Percentiles rank a stretch among this genome's conserved stretches.
Conservation (phyloP, 2,113 vertebrate species). For the Miniopterus natalensis region DNA sequence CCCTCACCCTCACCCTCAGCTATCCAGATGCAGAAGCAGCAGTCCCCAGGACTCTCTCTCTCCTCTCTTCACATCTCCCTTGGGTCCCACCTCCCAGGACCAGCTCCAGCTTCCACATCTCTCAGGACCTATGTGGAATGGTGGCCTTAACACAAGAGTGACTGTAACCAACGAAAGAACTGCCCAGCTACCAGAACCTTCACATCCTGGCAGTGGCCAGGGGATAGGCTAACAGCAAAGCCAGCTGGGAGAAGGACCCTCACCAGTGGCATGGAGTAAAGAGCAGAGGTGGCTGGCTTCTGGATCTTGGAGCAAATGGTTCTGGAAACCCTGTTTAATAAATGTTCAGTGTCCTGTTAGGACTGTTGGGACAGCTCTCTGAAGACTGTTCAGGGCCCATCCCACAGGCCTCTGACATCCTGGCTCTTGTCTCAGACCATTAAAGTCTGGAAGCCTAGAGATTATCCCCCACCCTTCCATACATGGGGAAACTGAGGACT, state of each 20-base stretch:
- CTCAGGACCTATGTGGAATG: neutral
- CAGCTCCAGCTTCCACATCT: neutral
- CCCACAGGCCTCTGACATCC: neutral
- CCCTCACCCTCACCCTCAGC: neutral
- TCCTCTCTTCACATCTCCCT: neutral
- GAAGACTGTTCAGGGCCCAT: neutral
- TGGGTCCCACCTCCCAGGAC: neutral
- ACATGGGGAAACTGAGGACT: conserved; percentile 21
- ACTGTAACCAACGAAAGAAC: neutral
- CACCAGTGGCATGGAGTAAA: accelerated
- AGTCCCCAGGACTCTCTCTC: neutral
- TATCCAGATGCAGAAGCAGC: neutral
- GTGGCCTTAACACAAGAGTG: neutral
- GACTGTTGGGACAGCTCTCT: neutral
- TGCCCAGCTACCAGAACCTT: neutral
- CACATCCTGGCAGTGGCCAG: neutral
- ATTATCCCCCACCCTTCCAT: neutral
- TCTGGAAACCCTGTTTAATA: neutral
- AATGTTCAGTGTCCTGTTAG: neutral
- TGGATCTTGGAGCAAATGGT: neutral
- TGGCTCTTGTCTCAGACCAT: neutral
- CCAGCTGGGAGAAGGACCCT: neutral
- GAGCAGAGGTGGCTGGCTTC: neutral
- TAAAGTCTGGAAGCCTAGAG: neutral
- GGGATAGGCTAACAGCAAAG: neutral